Percentiles rank a stretch among this genome's conserved stretches.
These are phyloP conservation scores for Aurelia sp. DNA, from an alignment of 30 jellyfish, hydroid and myxozoan species.

Conservation along the genomic window DNA sequence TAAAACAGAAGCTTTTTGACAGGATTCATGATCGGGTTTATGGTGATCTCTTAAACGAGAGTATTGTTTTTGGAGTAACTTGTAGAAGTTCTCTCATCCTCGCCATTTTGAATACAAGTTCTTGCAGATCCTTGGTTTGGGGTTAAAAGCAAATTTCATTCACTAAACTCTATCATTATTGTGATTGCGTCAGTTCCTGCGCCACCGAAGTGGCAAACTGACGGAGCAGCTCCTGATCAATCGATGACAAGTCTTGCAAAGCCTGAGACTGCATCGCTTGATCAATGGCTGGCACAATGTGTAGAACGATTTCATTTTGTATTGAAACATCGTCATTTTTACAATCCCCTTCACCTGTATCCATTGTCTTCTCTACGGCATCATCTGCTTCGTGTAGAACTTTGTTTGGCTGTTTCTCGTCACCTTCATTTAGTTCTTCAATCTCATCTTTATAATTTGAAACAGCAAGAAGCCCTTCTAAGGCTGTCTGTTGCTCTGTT, in stretches of 20 bases:
- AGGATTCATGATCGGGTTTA: too few relatives aligned
- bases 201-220: slow-evolving; percentile 65
- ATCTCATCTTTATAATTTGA: slow-evolving; percentile 6
- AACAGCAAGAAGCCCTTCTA: slow-evolving; percentile 30
- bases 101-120: too few relatives aligned
- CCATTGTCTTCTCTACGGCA: not conserved
- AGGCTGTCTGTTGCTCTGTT: slow-evolving; percentile 16
- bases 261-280: slow-evolving; percentile 42
- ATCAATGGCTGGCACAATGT: slow-evolving; percentile 30
- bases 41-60: too few relatives aligned
- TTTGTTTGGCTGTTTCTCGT: not conserved
- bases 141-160: too few relatives aligned
- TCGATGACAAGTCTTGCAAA: slow-evolving; percentile 36
- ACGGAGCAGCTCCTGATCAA: slow-evolving; percentile 53
- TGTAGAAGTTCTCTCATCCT: too few relatives aligned
- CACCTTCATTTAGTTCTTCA: not conserved
- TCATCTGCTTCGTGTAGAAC: not conserved
- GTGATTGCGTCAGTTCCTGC: slow-evolving; percentile 30
- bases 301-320: slow-evolving; percentile 44
- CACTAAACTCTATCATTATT: not conserved
- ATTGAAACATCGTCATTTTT: not conserved
- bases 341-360: not conserved
- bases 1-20: too few relatives aligned
- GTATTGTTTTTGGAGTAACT: too few relatives aligned
- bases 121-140: too few relatives aligned